Conservation (phyloP, 2,888 invertebrate species). For the Coenonympha glycerion region DNA sequence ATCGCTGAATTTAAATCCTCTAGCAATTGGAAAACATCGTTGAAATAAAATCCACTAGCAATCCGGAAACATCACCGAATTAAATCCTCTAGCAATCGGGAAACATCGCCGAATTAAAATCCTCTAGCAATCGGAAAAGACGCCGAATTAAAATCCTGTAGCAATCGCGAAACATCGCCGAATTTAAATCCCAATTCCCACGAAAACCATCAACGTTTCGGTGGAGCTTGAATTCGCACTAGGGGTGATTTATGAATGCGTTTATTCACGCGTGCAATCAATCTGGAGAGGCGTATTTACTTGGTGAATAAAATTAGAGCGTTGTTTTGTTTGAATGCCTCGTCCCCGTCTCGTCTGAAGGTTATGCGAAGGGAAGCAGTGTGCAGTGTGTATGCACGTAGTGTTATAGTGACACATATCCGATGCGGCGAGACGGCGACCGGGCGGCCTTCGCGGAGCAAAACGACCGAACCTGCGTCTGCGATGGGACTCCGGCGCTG, state of each 20-base stretch:
- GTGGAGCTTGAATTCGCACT: no score
- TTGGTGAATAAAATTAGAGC: constrained; percentile 29
- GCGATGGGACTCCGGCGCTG: constrained; percentile 14
- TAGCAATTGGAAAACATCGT: no score
- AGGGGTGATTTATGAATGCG: constrained; percentile 16
- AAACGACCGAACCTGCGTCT: constrained; percentile 40
- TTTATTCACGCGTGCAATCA: constrained; percentile 12
- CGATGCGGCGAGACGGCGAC: constrained; percentile 55
- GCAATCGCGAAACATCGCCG: no score
- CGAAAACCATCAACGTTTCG: no score
- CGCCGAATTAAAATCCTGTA: no score
- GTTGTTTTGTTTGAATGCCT: constrained; percentile 34
- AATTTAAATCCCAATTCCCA: no score
- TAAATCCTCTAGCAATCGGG: no score
- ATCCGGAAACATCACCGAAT: no score
- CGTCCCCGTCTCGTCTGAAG: constrained; percentile 40
- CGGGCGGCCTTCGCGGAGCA: constrained; percentile 68
- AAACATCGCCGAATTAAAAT: no score
- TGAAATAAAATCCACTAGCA: no score
- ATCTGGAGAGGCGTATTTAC: constrained; percentile 11
- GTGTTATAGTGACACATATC: constrained; percentile 72
- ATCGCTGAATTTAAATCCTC: no score
- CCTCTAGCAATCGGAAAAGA: no score
- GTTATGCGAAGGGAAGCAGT: constrained; percentile 46
- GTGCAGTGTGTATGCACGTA: constrained; percentile 47